Base-by-base conservation (phyloP, 1,140 invertebrate species). In the Drosophila busckii region DNA sequence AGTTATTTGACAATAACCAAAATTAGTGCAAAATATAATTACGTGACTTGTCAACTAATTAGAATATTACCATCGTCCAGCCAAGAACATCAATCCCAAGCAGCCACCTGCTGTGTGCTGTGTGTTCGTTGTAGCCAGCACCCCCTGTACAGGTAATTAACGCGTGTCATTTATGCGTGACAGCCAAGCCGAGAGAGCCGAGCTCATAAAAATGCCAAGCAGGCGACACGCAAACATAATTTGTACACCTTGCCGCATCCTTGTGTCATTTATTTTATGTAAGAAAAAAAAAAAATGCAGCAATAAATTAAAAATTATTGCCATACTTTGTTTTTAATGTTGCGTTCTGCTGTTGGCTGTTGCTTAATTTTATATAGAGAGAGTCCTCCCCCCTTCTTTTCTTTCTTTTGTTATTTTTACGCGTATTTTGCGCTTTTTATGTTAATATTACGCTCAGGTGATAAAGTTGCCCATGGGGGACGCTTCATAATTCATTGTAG, bases 261-360 rank as follows among this genome's bases (percentile, higher is more conserved):
- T 38, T 44, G 16, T 37, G 58, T 78, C 53, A 60, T 50, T 78
- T n/a, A n/a, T n/a, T 65, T 78, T 82, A 82, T 75, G 54, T n/a
- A n/a, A n/a, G n/a, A n/a, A n/a, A n/a, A n/a, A n/a, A n/a, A n/a
- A n/a, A 82, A 82, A 82, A 69, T 75, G 73, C 69, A 59, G 64
- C 69, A 80, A 82, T 82, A 82, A 80, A 82, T 82, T 80, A 82
- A 75, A 75, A 80, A 80, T 82, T 73, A 78, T 78, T 82, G 75
- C 73, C 52, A 58, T 62, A 56, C 58, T 70, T 59, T 65, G 61
- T 68, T 34, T 25, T 68, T 56, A 61, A 50, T 50, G 54, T 41
- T 34, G 12, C 23, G 37, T 17, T 28, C 23, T 34, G 37, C 35
- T 34, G 31, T 54, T 25, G 49, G 54, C 23, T 49, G 44, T 65